phyloP scores from a whole-genome alignment of 1,140 invertebrate species.

The fruit fly (Drosophila melanogaster) region DNA sequence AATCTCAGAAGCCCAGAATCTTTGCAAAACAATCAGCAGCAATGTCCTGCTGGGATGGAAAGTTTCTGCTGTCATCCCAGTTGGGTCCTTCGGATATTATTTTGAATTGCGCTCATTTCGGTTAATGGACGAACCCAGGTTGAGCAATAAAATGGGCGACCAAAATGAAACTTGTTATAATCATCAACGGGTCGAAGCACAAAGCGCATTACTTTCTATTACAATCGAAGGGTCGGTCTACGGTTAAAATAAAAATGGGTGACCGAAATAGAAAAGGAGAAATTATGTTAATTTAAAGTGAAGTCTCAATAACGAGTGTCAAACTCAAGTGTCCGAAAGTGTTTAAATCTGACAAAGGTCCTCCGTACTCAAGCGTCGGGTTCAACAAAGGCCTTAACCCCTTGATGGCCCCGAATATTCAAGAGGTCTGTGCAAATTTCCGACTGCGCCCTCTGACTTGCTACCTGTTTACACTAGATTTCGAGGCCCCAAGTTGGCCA shows the following conservation, averaged over 20 bases:
- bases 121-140: slow-evolving; percentile 64
- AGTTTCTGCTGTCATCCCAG: slow-evolving; percentile 61
- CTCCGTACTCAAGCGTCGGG: neutral
- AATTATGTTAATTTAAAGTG: slow-evolving; percentile 83
- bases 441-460: slow-evolving; percentile 53
- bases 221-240: slow-evolving; percentile 57
- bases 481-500: slow-evolving; percentile 36
- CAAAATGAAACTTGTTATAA: slow-evolving; percentile 75
- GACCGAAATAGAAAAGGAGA: slow-evolving; percentile 53
- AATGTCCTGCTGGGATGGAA: slow-evolving; percentile 42
- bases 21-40: slow-evolving; percentile 58
- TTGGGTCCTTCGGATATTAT: slow-evolving; percentile 53
- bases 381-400: slow-evolving; percentile 40
- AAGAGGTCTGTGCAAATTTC: slow-evolving; percentile 30
- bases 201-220: slow-evolving; percentile 71
- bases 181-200: slow-evolving; percentile 54
- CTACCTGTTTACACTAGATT: slow-evolving; percentile 62
- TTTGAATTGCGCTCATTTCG: slow-evolving; percentile 78
- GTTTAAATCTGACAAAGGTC: slow-evolving; percentile 71
- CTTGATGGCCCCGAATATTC: slow-evolving; percentile 45
- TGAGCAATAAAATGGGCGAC: slow-evolving; percentile 61
- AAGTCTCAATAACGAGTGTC: slow-evolving; percentile 44
- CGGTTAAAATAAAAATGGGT: neutral
- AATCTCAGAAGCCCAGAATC: slow-evolving; percentile 23
- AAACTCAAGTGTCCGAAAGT: slow-evolving; percentile 54